Base-by-base conservation (phyloP, 1,140 invertebrate species). In the Saccostrea echinata region DNA sequence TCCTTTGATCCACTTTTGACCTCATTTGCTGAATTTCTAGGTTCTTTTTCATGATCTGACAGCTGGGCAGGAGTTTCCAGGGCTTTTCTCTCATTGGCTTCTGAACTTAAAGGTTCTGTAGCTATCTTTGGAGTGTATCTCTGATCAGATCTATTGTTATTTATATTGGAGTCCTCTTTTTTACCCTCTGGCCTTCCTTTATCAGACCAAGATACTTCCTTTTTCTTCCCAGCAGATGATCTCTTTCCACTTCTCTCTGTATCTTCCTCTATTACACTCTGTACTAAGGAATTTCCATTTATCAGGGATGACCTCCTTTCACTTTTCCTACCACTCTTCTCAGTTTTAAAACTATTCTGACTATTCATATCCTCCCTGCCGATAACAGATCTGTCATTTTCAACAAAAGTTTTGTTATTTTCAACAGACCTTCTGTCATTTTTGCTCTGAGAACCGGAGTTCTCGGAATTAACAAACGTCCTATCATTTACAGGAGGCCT, bases 141-240 rank as follows among this genome's bases (percentile, higher is more conserved):
- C 80, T 71, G 81, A 82, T 84, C 55, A 57, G 71, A 55, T 71
- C 68, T 80, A 33, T 55, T 83, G 81, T 86, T 51, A 43, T 84
- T 11, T 82, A 21, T 18, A 53, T 89, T 16, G 53, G 55, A 16
- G 64, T 55, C 43, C 18, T 3, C 51, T 85, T 24, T 30, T 61
- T 68, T 52, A 71, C 27, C 64, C 27, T 71, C 27, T 30, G 27
- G 27, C 21, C n/a, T 30, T 27, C 27, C 24, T 71, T 71, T 71
- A 64, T 85, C 84, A 3, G 84, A 85, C 84, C 84, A 85, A 30
- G 84, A 85, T 0, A 85, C 84, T 27, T 85, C 84, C 68, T 85
- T 85, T 27, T 33, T 85, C 24, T 30, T 57, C 43, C 51, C 33
- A 71, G 84, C 61, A 18, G 84, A 68, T 35, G 57, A 68, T 9